Conservation (phyloP, 2,797 vertebrate genomes). For the Typhlichthys subterraneus region DNA sequence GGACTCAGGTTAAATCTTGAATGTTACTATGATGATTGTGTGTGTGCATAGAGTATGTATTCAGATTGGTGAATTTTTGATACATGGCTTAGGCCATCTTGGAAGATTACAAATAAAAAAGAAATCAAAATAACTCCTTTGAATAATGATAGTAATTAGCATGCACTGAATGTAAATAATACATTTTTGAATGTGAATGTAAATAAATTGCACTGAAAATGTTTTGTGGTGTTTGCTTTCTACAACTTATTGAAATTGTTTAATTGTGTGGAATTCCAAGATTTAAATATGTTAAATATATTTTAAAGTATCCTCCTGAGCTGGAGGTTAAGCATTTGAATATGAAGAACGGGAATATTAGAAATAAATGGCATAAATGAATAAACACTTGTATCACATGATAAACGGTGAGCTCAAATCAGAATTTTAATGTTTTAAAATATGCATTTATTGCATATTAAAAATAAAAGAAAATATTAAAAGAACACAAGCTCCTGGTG, state of each 20-base stretch:
- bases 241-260: background rate
- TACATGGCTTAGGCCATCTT: background rate
- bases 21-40: conserved; percentile 34
- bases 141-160: conserved; percentile 53
- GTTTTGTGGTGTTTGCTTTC: conserved; percentile 23
- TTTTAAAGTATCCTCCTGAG: too few species aligned
- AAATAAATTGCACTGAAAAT: conserved; percentile 59
- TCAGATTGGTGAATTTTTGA: conserved; percentile 7
- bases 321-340: too few species aligned
- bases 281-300: too few species aligned
- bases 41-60: conserved; percentile 24
- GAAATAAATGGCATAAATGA: too few species aligned
- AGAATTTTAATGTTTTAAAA: conserved; percentile 83
- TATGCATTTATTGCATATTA: conserved; percentile 91
- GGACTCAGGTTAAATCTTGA: conserved; percentile 50
- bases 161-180: conserved; percentile 71
- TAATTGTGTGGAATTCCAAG: too few species aligned
- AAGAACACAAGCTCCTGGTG: conserved; percentile 80
- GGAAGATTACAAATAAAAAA: conserved; percentile 4
- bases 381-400: background rate
- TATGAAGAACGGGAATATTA: too few species aligned
- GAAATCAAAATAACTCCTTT: conserved; percentile 28
- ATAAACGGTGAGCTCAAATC: conserved; percentile 31
- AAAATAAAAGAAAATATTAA: conserved; percentile 85
- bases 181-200: conserved; percentile 48